Evolutionary conservation across 2,888 invertebrate genomes (phyloP).

Genomic region (Mechanitis mazaeus): DNA sequence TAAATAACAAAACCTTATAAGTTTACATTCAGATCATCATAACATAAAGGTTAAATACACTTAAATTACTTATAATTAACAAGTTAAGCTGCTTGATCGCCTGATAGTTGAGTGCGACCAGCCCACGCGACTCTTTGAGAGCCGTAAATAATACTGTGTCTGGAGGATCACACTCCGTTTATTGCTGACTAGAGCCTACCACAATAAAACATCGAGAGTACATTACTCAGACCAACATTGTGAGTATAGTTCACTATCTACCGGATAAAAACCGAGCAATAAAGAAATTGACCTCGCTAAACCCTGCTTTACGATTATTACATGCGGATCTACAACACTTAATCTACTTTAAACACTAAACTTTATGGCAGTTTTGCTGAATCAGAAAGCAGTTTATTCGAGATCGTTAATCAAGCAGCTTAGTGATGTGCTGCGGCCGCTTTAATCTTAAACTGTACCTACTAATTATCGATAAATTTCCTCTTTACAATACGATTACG

Average conservation of each 20-base stretch:
- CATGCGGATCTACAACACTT: constrained; percentile 41
- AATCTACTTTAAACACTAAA: constrained; percentile 51
- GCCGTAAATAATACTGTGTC: constrained; percentile 35
- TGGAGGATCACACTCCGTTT: constrained; percentile 37
- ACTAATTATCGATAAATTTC: no score
- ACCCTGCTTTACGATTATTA: constrained; percentile 50
- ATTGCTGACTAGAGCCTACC: constrained; percentile 51
- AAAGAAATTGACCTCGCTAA: constrained; percentile 48
- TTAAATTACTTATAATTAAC: neutral
- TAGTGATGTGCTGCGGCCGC: constrained; percentile 45
- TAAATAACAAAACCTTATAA: constrained; percentile 44
- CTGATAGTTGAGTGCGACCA: constrained; percentile 28
- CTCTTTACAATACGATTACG: neutral
- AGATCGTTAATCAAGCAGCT: constrained; percentile 65
- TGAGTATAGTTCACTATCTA: neutral
- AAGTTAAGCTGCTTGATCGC: constrained; percentile 36
- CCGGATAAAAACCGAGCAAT: constrained; percentile 18
- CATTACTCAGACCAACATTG: constrained; percentile 6
- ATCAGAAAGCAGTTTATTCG: constrained; percentile 62
- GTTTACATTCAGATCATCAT: constrained; percentile 45
- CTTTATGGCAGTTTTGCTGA: constrained; percentile 64
- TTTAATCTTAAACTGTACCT: constrained; percentile 2
- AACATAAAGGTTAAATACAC: constrained; percentile 27
- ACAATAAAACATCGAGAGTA: constrained; percentile 31
- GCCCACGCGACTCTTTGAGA: constrained; percentile 36